Base-by-base conservation (phyloP, 2,888 invertebrate species). In the Drosophila helvetica region DNA sequence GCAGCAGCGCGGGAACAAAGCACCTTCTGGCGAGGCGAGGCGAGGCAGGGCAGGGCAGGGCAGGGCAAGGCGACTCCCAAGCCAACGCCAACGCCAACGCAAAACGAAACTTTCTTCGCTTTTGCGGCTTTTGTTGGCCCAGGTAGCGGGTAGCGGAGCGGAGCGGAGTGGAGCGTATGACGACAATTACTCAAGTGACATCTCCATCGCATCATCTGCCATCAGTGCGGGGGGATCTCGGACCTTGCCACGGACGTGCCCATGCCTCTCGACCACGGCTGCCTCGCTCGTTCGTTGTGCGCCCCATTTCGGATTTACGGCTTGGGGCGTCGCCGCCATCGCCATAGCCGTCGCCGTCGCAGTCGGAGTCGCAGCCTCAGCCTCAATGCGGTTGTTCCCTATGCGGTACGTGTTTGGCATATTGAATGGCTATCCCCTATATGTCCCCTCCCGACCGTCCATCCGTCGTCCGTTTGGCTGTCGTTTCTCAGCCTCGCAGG, bases 151-250 rank as follows among this genome's bases (percentile, higher is more conserved):
- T 27, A 54, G 52, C 27, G 42, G n/a, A 22, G 62, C 43, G 38
- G 57, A 48, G 33, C 55, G 25, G 43, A 42, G 50, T 17, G 48
- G 50, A 57, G 65, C 65, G 65, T 63, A 61, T 61, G 77, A 79
- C 75, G 72, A 81, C 84, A 86, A 84, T 84, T 81, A 84, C 83
- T 84, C 86, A 84, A 83, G 75, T 78, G 86, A 86, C 86, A 75
- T 65, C 74, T 74, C 64, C 70, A 75, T 74, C 38, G 38, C 38
- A 38, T 38, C 38, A 38, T 38, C 38, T 38, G 7, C 7, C 38
- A 38, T n/a, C 74, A 62, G 54, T 61, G 46, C 58, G 52, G 63
- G 53, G 57, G 63, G 69, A 71, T 71, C 70, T 77, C 47, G 42
- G 52, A 43, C n/a, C 67, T 50, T 42, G 51, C 42, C 42, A 50